phyloP scores from a whole-genome alignment of 2,113 vertebrate species.

The Erythrolamprus reginae region DNA sequence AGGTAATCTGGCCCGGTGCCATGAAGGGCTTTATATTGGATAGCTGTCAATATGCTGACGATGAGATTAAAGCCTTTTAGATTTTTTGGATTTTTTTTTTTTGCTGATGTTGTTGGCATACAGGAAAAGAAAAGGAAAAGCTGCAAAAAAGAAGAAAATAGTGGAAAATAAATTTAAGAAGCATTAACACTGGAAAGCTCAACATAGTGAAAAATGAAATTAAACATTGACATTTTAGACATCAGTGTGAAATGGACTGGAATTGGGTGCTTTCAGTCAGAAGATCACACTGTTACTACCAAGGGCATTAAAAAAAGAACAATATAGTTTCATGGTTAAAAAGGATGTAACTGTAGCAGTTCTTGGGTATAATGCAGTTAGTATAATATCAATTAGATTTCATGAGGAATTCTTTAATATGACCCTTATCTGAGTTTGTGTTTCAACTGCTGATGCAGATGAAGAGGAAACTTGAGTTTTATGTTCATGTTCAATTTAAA shows the following conservation, averaged over 20 bases:
- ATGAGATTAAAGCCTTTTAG: background rate
- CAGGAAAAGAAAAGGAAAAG: background rate
- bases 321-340: background rate
- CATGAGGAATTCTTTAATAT: background rate
- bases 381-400: background rate
- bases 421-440: background rate
- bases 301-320: background rate
- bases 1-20: no score
- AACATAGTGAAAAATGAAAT: background rate
- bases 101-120: background rate
- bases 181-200: background rate
- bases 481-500: background rate
- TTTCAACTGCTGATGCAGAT: background rate
- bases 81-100: background rate
- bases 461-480: background rate
- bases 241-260: background rate
- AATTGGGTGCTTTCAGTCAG: background rate
- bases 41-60: background rate
- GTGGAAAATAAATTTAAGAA: background rate
- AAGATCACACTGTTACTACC: background rate
- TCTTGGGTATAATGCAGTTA: background rate
- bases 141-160: background rate
- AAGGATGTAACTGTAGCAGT: background rate
- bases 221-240: background rate
- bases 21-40: no score